A percentile compares a stretch with the other conserved stretches of the same genome.
Conservation (phyloP, 2,888 invertebrate species). For the Bombylius major region DNA sequence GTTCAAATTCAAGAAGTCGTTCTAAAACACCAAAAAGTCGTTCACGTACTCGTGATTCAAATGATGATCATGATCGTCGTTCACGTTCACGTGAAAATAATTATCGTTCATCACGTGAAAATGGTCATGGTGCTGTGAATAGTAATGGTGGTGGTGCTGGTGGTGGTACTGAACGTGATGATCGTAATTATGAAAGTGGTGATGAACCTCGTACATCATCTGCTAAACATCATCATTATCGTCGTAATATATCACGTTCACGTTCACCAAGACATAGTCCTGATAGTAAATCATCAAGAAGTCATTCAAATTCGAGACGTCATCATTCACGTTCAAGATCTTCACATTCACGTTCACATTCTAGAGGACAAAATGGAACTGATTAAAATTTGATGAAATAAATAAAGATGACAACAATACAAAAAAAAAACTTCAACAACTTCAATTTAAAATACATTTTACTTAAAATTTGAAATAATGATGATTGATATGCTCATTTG, state of each 20-base stretch:
- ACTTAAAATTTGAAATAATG: too few species aligned
- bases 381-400: background rate
- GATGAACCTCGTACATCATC: background rate
- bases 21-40: constrained; percentile 30
- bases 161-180: constrained; percentile 5
- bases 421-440: too few species aligned
- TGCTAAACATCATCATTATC: background rate
- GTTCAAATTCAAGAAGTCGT: constrained; percentile 32
- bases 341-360: constrained; percentile 4
- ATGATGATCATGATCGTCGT: background rate
- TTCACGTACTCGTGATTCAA: constrained; percentile 7
- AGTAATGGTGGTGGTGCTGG: background rate
- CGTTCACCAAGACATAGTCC: constrained; percentile 7
- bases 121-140: constrained; percentile 7
- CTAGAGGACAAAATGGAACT: constrained; percentile 2
- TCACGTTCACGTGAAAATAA: constrained; percentile 1
- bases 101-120: constrained; percentile 8
- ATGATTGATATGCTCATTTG: too few species aligned
- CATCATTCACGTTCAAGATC: constrained; percentile 8
- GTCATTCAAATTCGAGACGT: constrained; percentile 11
- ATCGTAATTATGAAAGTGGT: constrained; percentile 6
- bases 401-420: too few species aligned
- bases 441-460: too few species aligned
- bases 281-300: constrained; percentile 12
- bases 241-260: background rate